These are phyloP conservation scores for Leucopsar rothschildi DNA, from an alignment of 2,113 vertebrate species.

Conservation along the genomic window DNA sequence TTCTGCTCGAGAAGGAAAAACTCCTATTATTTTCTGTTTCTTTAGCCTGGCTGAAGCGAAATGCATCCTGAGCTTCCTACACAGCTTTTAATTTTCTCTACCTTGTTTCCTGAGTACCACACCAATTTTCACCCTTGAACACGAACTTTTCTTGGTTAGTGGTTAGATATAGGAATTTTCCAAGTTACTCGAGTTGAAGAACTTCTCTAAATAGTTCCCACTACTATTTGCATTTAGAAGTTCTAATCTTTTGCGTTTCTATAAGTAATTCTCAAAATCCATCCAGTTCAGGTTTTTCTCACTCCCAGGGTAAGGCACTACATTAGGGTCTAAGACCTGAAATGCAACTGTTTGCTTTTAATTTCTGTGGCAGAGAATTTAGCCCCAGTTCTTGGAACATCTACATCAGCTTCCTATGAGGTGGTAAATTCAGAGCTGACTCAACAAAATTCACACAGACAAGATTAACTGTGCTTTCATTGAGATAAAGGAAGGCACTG, in stretches of 20 bases:
- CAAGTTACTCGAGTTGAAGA: neutral
- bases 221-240: neutral
- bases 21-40: neutral
- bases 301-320: neutral
- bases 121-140: neutral
- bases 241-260: neutral
- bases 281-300: neutral
- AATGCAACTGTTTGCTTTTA: neutral
- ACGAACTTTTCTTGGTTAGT: neutral
- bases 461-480: neutral
- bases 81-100: neutral
- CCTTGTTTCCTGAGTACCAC: constrained; percentile 6
- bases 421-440: constrained; percentile 28
- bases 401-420: neutral
- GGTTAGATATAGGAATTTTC: neutral
- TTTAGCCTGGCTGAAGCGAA: neutral
- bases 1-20: neutral
- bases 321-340: neutral
- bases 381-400: constrained; percentile 29
- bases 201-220: neutral
- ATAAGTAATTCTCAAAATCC: neutral
- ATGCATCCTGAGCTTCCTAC: neutral
- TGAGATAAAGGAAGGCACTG: neutral
- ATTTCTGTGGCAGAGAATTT: neutral
- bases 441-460: neutral